These are phyloP conservation scores for Boulengeromyrus knoepffleri DNA, from an alignment of 2,113 vertebrate species.

Conservation along the genomic window DNA sequence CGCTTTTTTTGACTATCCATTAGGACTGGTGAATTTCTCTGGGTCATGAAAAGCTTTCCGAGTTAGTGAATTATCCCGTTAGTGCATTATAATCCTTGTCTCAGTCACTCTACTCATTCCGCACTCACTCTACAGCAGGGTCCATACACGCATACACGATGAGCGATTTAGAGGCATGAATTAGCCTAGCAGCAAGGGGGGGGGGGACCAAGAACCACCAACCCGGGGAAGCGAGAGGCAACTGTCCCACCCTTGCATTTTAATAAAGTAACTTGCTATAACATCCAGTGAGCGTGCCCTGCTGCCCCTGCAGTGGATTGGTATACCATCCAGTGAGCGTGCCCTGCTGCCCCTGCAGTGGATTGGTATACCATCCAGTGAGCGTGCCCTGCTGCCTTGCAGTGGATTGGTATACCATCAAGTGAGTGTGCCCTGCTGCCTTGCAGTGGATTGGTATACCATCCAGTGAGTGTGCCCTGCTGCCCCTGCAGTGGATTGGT, in stretches of 20 bases:
- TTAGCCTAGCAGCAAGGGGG: not conserved
- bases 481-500: too few species aligned
- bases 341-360: not conserved
- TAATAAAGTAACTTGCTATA: too few species aligned
- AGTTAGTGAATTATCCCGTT: not conserved
- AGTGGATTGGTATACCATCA: too few species aligned
- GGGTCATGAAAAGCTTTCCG: not conserved
- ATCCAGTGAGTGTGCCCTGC: too few species aligned
- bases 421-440: not conserved
- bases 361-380: too few species aligned
- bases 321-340: not conserved
- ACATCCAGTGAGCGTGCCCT: not conserved
- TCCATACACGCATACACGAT: not conserved
- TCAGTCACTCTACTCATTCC: not conserved
- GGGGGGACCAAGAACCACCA: not conserved
- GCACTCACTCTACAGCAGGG: not conserved
- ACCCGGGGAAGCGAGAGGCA: too few species aligned
- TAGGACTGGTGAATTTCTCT: not conserved
- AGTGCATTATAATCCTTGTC: not conserved
- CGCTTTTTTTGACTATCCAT: not conserved
- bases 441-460: too few species aligned
- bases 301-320: not conserved
- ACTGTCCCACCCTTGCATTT: not conserved
- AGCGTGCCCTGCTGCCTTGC: not conserved
- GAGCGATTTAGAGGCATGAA: not conserved